A percentile compares a stretch with the other conserved stretches of the same genome.
Conservation (phyloP, 1,140 invertebrate genomes). For the Ips nitidus region DNA sequence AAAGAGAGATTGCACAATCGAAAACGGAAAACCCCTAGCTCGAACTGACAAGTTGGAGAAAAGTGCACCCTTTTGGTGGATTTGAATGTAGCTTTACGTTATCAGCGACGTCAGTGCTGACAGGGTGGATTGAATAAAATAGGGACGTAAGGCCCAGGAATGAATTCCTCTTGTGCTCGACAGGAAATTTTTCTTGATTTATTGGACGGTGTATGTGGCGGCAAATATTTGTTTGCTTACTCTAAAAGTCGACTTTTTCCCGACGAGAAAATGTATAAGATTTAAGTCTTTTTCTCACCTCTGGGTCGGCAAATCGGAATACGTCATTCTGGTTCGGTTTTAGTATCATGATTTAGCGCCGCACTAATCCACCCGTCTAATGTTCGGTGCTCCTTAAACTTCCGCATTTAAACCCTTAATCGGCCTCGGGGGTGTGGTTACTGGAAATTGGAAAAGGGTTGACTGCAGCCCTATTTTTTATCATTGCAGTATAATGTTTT, state of each 20-base stretch:
- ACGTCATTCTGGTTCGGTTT: slow-evolving; percentile 8
- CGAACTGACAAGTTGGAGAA: slow-evolving; percentile 11
- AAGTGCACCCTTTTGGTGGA: slow-evolving; percentile 19
- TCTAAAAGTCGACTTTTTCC: no score
- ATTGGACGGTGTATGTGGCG: slow-evolving; percentile 2
- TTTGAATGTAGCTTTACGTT: slow-evolving; percentile 17
- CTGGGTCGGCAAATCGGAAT: slow-evolving; percentile 1
- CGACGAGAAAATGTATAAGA: no score
- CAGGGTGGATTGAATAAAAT: slow-evolving; percentile 17
- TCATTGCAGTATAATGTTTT: no score
- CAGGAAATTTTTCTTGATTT: slow-evolving; percentile 12
- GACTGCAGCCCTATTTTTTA: slow-evolving; percentile 1
- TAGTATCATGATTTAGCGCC: slow-evolving; percentile 22
- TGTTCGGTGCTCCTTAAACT: slow-evolving; percentile 25
- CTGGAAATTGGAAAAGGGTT: slow-evolving; percentile 31
- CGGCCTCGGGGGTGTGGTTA: slow-evolving; percentile 19
- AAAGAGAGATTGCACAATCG: slow-evolving; percentile 18
- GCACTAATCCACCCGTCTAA: slow-evolving; percentile 30
- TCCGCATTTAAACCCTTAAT: slow-evolving; percentile 30
- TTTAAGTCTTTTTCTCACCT: not conserved
- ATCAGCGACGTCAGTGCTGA: slow-evolving; percentile 12
- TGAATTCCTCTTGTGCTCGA: not conserved
- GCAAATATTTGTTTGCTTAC: no score
- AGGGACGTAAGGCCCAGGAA: slow-evolving; percentile 9
- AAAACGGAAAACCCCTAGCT: not conserved